These are phyloP conservation scores for Synanthedon vespiformis DNA, from an alignment of 2,888 invertebrate genomes.

Conservation along the genomic window DNA sequence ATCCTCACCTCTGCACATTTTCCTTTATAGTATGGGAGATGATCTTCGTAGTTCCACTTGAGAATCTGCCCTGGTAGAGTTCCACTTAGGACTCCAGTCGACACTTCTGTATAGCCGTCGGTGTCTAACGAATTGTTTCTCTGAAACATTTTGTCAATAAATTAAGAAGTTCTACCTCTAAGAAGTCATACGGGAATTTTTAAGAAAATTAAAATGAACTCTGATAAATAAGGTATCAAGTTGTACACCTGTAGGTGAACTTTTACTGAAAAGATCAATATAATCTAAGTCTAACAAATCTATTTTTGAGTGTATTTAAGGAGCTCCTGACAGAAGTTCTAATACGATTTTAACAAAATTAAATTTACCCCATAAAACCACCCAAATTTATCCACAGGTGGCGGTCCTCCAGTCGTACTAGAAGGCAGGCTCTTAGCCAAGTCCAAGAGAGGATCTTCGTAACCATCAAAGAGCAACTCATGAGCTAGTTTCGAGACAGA, in stretches of 20 bases:
- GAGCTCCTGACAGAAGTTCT: too few relatives aligned
- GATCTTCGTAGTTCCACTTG: conserved; percentile 77
- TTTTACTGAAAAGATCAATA: too few relatives aligned
- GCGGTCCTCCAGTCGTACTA: conserved; percentile 66
- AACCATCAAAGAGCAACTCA: conserved; percentile 84
- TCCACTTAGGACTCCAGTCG: conserved; percentile 75
- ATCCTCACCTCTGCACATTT: conserved; percentile 39
- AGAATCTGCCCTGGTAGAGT: conserved; percentile 75
- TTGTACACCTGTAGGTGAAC: too few relatives aligned
- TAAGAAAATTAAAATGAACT: too few relatives aligned
- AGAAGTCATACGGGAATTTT: too few relatives aligned
- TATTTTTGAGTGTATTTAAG: too few relatives aligned
- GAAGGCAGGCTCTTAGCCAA: conserved; percentile 72
- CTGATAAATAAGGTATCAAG: too few relatives aligned
- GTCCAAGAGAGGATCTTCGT: conserved; percentile 78
- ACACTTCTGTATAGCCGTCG: conserved; percentile 83
- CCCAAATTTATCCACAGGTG: conserved; percentile 83
- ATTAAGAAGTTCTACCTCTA: background rate
- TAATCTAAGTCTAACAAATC: too few relatives aligned
- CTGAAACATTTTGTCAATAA: conserved; percentile 49
- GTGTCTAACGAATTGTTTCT: conserved; percentile 80
- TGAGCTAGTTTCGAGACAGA: conserved; percentile 74
- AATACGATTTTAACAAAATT: too few relatives aligned
- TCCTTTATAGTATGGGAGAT: conserved; percentile 61
- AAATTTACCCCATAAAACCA: conserved; percentile 78